These are phyloP conservation scores for Hoplodrina blanda DNA, from an alignment of 2,888 invertebrate genomes.

Conservation along the genomic window DNA sequence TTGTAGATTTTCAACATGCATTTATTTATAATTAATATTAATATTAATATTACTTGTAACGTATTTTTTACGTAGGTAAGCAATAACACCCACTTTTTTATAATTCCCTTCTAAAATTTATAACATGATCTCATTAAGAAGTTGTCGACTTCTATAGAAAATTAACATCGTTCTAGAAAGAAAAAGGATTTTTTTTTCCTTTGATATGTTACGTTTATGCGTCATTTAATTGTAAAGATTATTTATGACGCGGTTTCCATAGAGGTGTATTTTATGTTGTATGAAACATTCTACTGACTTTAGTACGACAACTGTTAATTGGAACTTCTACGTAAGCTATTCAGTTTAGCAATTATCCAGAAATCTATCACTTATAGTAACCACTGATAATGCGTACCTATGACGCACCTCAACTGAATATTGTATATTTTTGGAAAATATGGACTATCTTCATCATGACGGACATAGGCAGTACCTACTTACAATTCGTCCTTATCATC, in stretches of 20 bases:
- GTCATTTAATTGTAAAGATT: no score
- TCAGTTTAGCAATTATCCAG: no score
- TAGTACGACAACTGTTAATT: neutral
- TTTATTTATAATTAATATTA: no score
- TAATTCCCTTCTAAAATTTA: slow-evolving; percentile 2
- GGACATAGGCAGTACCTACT: no score
- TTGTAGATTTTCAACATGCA: no score
- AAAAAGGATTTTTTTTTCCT: neutral
- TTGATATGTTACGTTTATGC: no score
- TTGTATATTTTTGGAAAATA: slow-evolving; percentile 4
- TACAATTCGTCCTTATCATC: no score
- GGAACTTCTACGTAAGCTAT: neutral
- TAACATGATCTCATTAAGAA: neutral
- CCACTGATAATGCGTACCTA: slow-evolving; percentile 1
- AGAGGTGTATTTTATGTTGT: neutral
- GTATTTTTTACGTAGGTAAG: slow-evolving; percentile 3
- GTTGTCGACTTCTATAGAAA: neutral
- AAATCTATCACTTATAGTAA: slow-evolving; percentile 1
- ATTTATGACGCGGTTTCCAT: neutral
- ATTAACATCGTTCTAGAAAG: slow-evolving; percentile 2
- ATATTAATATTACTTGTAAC: slow-evolving; percentile 37
- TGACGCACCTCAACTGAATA: neutral
- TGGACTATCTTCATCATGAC: no score
- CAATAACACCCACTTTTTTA: neutral
- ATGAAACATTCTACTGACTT: neutral